phyloP scores from a whole-genome alignment of 2,797 vertebrate genomes.

The Schizopygopsis pylzovi region DNA sequence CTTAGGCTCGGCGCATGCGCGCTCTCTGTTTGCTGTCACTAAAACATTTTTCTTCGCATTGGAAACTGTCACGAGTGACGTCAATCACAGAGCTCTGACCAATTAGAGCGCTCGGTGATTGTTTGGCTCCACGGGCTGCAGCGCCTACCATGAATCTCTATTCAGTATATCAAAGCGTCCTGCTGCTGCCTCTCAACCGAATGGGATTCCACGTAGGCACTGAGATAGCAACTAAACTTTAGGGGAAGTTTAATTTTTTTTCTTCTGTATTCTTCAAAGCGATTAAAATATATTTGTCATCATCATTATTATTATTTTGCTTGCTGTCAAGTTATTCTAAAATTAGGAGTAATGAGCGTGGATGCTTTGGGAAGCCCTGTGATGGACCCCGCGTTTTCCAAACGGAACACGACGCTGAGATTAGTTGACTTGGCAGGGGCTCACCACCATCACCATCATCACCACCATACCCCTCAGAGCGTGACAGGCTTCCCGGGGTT shows the following conservation, averaged over 20 bases:
- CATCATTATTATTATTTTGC: slow-evolving; percentile 88
- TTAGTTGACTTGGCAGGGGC: slow-evolving; percentile 90
- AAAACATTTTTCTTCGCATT: slow-evolving; percentile 86
- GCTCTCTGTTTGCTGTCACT: slow-evolving; percentile 73
- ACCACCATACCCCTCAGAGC: slow-evolving; percentile 89
- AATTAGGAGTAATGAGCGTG: slow-evolving; percentile 88
- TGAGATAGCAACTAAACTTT: slow-evolving; percentile 83
- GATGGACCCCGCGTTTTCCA: slow-evolving; percentile 91
- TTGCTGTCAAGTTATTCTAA: slow-evolving; percentile 90
- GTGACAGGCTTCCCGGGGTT: slow-evolving; percentile 91
- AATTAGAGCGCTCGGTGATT: slow-evolving; percentile 87
- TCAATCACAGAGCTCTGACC: slow-evolving; percentile 84
- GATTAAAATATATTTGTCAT: slow-evolving; percentile 88
- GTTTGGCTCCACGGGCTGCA: slow-evolving; percentile 88
- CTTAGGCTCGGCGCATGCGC: slow-evolving; percentile 82
- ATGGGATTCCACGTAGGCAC: slow-evolving; percentile 90
- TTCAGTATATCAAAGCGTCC: slow-evolving; percentile 90
- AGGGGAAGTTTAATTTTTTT: slow-evolving; percentile 74
- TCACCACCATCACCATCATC: slow-evolving; percentile 86
- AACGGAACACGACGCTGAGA: slow-evolving; percentile 91
- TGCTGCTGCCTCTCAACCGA: slow-evolving; percentile 88
- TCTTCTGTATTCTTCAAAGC: slow-evolving; percentile 74
- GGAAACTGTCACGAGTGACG: slow-evolving; percentile 91
- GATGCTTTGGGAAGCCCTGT: slow-evolving; percentile 87
- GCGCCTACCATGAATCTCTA: slow-evolving; percentile 89